A percentile compares a stretch with the other conserved stretches of the same genome.
phyloP scores from a whole-genome alignment of 2,113 vertebrate species.

The Eubucco bourcierii region DNA sequence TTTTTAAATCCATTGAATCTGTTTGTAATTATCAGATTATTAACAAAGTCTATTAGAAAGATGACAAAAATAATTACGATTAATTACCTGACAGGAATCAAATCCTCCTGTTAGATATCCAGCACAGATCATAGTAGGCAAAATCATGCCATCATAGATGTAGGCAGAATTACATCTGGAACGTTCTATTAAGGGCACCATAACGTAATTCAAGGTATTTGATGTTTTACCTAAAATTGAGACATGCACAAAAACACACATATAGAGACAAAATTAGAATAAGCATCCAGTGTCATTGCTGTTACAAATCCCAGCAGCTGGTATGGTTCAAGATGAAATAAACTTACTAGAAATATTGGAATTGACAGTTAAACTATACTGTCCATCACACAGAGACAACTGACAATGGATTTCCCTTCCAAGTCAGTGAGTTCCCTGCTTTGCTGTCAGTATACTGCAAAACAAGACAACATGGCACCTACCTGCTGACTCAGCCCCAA shows the following conservation, averaged over 20 bases:
- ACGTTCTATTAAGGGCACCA: conserved; percentile 78
- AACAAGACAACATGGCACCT: neutral
- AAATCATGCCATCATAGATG: conserved; percentile 76
- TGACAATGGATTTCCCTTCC: neutral
- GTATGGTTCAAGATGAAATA: neutral
- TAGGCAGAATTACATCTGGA: conserved; percentile 69
- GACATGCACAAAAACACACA: neutral
- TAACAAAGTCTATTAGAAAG: neutral
- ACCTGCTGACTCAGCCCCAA: neutral
- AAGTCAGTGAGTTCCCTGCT: neutral
- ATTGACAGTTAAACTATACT: neutral
- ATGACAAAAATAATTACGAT: neutral
- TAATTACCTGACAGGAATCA: conserved; percentile 89
- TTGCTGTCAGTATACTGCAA: neutral
- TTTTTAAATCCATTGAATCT: neutral
- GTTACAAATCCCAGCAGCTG: neutral
- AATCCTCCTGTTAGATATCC: conserved; percentile 79
- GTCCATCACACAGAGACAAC: neutral
- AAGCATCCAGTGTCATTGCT: neutral
- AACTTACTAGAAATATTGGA: neutral
- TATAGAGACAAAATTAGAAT: neutral
- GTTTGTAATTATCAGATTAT: neutral
- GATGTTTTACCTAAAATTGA: conserved; percentile 74
- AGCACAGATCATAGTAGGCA: conserved; percentile 88
- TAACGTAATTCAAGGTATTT: conserved; percentile 74